These are phyloP conservation scores for Glaucomys volans DNA, from an alignment of 2,113 vertebrate genomes.

Conservation along the genomic window DNA sequence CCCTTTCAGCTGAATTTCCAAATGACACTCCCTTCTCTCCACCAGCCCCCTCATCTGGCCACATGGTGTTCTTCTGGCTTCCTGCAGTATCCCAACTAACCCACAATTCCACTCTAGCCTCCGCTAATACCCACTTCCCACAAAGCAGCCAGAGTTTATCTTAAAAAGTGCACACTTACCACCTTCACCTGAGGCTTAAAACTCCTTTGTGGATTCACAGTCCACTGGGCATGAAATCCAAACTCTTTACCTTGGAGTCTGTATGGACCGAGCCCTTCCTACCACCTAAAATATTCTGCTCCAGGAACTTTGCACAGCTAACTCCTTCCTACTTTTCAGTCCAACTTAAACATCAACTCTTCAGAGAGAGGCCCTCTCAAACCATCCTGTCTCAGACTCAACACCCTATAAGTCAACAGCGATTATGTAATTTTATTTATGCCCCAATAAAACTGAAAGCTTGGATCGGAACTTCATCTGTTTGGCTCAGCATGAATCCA, in stretches of 20 bases:
- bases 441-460: neutral
- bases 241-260: neutral
- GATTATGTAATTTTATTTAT: neutral
- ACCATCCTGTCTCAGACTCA: neutral
- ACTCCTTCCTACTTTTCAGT: neutral
- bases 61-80: neutral
- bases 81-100: neutral
- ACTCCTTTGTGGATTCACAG: neutral
- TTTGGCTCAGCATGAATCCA: neutral
- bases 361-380: neutral
- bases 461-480: neutral
- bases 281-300: neutral
- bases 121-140: neutral
- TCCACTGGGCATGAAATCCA: neutral
- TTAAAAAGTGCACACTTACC: neutral
- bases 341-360: neutral
- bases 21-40: neutral
- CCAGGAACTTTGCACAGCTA: neutral
- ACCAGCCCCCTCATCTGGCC: neutral
- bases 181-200: neutral
- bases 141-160: neutral
- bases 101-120: neutral
- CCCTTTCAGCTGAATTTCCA: neutral
- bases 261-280: neutral
- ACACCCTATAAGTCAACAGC: neutral